phyloP scores from a whole-genome alignment of 2,113 vertebrate species.

The Rhea americana region DNA sequence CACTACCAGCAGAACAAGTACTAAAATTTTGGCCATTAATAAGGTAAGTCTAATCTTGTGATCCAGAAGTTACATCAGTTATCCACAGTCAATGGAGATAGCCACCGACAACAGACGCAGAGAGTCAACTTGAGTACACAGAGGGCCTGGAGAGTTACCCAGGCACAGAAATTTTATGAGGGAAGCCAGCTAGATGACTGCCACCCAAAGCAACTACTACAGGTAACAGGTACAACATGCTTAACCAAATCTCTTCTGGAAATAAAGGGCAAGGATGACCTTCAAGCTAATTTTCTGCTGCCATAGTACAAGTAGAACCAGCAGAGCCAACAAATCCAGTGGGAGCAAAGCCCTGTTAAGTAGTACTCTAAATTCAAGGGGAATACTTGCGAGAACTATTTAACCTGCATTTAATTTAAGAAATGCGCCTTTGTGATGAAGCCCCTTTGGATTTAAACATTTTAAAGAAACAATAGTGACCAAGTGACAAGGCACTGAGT shows the following conservation, averaged over 20 bases:
- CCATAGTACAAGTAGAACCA: not conserved
- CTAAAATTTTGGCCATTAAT: not conserved
- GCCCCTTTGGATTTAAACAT: not conserved
- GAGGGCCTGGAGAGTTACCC: not conserved
- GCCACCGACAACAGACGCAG: not conserved
- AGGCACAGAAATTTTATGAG: not conserved
- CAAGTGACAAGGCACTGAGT: not conserved
- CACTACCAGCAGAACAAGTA: not conserved
- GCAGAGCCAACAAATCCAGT: not conserved
- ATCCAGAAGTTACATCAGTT: not conserved
- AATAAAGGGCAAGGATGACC: not conserved
- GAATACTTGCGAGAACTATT: not conserved
- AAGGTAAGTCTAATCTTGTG: not conserved
- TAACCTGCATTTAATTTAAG: not conserved
- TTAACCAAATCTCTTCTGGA: not conserved
- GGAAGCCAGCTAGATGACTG: not conserved
- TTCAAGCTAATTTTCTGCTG: not conserved
- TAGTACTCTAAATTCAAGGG: not conserved
- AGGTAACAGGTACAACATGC: fast-evolving
- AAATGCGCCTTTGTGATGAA: not conserved
- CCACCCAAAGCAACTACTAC: not conserved
- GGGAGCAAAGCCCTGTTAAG: not conserved
- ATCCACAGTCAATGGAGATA: not conserved
- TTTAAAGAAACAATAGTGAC: not conserved
- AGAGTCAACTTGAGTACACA: not conserved